Evolutionary conservation across 2,113 vertebrate genomes (phyloP).

Genomic region (Vulpes ferrilata): DNA sequence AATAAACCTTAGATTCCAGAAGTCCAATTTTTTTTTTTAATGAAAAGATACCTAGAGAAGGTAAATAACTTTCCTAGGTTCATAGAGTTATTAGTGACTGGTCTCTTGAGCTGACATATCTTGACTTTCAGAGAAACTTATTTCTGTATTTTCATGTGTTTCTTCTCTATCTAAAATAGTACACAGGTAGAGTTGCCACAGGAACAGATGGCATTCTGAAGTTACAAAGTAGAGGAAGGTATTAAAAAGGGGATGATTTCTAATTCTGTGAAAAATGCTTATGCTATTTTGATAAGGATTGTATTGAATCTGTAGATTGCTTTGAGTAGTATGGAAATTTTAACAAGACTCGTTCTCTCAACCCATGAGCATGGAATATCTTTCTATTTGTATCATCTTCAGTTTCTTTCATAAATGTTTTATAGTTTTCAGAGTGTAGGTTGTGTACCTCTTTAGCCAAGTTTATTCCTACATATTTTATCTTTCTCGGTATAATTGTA

Average conservation of each 20-base stretch:
- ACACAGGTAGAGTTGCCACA: neutral
- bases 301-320: neutral
- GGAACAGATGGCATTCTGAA: neutral
- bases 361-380: neutral
- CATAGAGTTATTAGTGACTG: neutral
- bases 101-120: neutral
- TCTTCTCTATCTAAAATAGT: neutral
- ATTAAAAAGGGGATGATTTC: neutral
- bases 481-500: neutral
- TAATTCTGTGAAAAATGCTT: neutral
- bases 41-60: neutral
- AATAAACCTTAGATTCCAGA: neutral
- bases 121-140: neutral
- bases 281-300: neutral
- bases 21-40: neutral
- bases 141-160: neutral
- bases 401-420: neutral
- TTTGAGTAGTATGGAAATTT: neutral
- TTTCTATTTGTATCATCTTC: neutral
- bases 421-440: neutral
- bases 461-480: neutral
- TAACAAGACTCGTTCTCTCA: neutral
- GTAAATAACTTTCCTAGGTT: neutral
- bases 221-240: neutral
- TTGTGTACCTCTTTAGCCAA: neutral